phyloP scores from a whole-genome alignment of 2,888 invertebrate genomes.

The Drosophila trichaetosa region DNA sequence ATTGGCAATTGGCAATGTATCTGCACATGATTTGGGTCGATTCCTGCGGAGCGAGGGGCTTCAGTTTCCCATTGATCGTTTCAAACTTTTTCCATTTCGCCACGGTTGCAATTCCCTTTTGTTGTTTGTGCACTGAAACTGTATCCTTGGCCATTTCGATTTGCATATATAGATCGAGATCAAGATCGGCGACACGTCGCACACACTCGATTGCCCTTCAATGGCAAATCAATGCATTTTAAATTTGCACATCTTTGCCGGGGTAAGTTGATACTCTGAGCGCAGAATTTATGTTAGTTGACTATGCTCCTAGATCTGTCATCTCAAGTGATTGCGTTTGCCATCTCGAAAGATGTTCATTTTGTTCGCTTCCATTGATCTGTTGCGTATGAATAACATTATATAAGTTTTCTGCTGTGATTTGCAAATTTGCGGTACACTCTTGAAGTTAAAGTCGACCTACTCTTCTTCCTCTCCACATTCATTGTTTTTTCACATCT shows the following conservation, averaged over 20 bases:
- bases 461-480: background rate
- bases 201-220: slow-evolving; percentile 75
- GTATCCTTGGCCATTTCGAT: slow-evolving; percentile 56
- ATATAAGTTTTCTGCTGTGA: background rate
- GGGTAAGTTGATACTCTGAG: slow-evolving; percentile 64
- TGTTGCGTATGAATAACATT: slow-evolving; percentile 7
- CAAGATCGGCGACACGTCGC: slow-evolving; percentile 56
- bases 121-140: slow-evolving; percentile 73
- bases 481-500: background rate
- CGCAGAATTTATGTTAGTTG: slow-evolving; percentile 43
- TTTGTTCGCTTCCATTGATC: slow-evolving; percentile 37
- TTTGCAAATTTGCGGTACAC: background rate
- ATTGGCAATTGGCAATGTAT: slow-evolving; percentile 54
- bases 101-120: slow-evolving; percentile 75
- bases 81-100: slow-evolving; percentile 56
- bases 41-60: background rate
- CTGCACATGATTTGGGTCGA: slow-evolving; percentile 24
- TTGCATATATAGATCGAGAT: slow-evolving; percentile 58
- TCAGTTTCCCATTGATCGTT: slow-evolving; percentile 34
- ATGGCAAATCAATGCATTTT: slow-evolving; percentile 68
- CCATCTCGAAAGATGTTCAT: slow-evolving; percentile 50
- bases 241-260: slow-evolving; percentile 47
- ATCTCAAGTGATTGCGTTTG: slow-evolving; percentile 52
- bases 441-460: no score
- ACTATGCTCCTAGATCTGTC: slow-evolving; percentile 35